A percentile compares a stretch with the other conserved stretches of the same genome.
These are phyloP conservation scores for Halcyon senegalensis DNA, from an alignment of 2,113 vertebrate genomes.

Conservation along the genomic window DNA sequence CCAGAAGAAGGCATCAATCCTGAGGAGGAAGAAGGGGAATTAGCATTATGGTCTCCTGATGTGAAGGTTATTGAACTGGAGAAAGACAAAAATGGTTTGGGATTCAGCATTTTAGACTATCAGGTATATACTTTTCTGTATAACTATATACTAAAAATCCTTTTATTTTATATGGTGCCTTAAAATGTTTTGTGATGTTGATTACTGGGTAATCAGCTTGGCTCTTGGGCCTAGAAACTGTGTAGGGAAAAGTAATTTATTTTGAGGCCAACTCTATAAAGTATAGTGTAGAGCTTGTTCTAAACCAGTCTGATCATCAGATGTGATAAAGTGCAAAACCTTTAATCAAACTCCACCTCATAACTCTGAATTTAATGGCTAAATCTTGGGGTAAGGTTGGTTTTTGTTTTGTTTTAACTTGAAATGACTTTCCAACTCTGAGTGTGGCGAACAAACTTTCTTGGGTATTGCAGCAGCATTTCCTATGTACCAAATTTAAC, in stretches of 20 bases:
- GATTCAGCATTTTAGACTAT: conserved; percentile 98
- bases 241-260: background rate
- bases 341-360: background rate
- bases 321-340: background rate
- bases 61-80: conserved; percentile 85
- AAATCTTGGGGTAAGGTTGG: background rate
- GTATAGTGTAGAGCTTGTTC: background rate
- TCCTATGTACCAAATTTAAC: background rate
- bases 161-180: background rate
- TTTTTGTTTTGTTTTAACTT: background rate
- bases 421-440: background rate
- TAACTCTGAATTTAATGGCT: background rate
- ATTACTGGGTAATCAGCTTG: background rate
- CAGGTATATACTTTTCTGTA: conserved; percentile 84
- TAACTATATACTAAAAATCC: background rate
- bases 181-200: background rate
- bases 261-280: background rate
- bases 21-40: conserved; percentile 84
- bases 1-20: conserved; percentile 19
- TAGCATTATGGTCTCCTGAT: conserved; percentile 91
- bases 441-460: background rate
- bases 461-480: background rate
- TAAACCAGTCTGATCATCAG: background rate
- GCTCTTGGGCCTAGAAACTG: background rate
- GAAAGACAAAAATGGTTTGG: conserved; percentile 88